phyloP scores from a whole-genome alignment of 2,888 invertebrate genomes.

The Tetropium fuscum region DNA sequence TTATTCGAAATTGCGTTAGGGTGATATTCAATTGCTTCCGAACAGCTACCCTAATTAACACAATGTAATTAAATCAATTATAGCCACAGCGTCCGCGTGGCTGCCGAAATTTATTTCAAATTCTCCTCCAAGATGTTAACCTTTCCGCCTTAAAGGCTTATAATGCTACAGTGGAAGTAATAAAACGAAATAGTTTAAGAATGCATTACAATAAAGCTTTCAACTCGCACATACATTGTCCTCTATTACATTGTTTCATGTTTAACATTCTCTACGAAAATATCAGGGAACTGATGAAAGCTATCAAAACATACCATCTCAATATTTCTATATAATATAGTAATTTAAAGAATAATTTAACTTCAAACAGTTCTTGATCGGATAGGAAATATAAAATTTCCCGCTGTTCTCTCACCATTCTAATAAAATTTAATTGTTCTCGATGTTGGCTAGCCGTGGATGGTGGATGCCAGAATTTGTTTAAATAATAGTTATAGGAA shows the following conservation, averaged over 20 bases:
- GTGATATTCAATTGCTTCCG: constrained; percentile 62
- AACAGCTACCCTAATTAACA: constrained; percentile 68
- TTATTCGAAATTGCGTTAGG: constrained; percentile 49
- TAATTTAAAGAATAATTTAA: no score
- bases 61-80: constrained; percentile 69
- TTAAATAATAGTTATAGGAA: constrained; percentile 36
- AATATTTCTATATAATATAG: no score
- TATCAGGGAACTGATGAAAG: no score
- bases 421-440: constrained; percentile 19
- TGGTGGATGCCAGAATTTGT: constrained; percentile 44
- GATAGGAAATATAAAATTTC: no score
- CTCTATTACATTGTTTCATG: no score
- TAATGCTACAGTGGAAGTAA: constrained; percentile 31
- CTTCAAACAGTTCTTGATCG: no score
- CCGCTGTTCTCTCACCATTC: no score
- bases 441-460: no score
- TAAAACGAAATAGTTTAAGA: constrained; percentile 16
- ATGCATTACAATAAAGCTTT: not conserved
- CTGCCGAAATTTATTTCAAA: constrained; percentile 64
- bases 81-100: constrained; percentile 64
- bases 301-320: no score
- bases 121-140: constrained; percentile 61
- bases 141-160: constrained; percentile 46
- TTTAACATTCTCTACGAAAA: no score
- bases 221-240: no score